Conservation (phyloP, 2,797 vertebrate species). For the Avahi laniger region DNA sequence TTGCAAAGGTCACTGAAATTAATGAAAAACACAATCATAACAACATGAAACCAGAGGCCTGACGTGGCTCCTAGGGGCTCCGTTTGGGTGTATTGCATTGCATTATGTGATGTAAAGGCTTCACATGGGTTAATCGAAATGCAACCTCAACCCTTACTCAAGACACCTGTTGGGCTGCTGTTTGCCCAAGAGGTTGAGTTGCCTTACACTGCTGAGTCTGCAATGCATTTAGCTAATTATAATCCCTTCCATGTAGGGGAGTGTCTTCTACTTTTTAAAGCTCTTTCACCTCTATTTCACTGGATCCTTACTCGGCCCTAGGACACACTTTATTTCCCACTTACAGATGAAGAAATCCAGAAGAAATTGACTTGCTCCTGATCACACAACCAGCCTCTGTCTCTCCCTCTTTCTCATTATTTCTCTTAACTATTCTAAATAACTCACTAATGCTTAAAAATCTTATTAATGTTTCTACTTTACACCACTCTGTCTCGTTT, state of each 20-base stretch:
- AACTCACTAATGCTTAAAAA: neutral
- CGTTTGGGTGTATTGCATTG: constrained; percentile 78
- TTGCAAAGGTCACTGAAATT: constrained; percentile 76
- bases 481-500: neutral
- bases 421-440: constrained; percentile 20
- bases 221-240: constrained; percentile 51
- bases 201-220: neutral
- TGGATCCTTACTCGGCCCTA: constrained; percentile 13
- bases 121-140: constrained; percentile 81
- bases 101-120: constrained; percentile 80
- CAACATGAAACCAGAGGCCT: constrained; percentile 70
- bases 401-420: neutral
- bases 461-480: neutral
- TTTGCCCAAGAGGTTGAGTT: constrained; percentile 62
- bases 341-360: constrained; percentile 29
- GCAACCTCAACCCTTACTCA: constrained; percentile 81
- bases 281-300: constrained; percentile 15
- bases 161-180: constrained; percentile 82
- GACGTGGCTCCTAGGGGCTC: constrained; percentile 62
- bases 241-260: constrained; percentile 37
- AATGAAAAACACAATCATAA: constrained; percentile 81
- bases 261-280: constrained; percentile 51
- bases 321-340: constrained; percentile 47
- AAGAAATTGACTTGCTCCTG: constrained; percentile 19
- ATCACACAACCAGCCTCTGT: neutral